Base-by-base conservation (phyloP, 2,113 vertebrate genomes). In the Taxidea taxus region DNA sequence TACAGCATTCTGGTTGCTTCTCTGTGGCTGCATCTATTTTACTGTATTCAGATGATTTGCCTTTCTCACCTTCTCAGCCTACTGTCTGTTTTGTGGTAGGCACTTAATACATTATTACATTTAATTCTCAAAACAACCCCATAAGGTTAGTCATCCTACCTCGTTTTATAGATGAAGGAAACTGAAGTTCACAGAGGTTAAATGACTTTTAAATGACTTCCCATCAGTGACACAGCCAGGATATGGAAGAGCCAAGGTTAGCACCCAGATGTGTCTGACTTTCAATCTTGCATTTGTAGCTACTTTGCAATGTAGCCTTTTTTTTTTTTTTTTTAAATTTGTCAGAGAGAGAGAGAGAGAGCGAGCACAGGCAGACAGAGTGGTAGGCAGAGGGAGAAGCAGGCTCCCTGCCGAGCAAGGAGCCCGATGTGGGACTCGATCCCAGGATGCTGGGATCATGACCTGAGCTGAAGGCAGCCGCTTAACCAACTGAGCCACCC, bases 191-290 rank as follows among this genome's bases (percentile, higher is more conserved):
- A 93, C 74, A 94, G 82, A 42, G 68, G 54, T 97, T 97, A 97
- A 95, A 78, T 97, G 91, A 97, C 90, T 97, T 97, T 92, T 90
- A 95, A 95, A 94, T 82, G 80, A 97, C 85, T 95, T 94, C 85
- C 44, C 60, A 68, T 95, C 82, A 88, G 0, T 96, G 90, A 75
- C 72, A 94, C 72, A 95, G 47, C 49, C 88, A 92, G 85, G 85
- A 96, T 92, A 86, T 81, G 54, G 81, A 96, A 97, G 66, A 97
- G 51, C 82, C 72, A 83, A 91, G 64, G 77, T 78, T 97, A 82
- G 86, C 92, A 96, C 85, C 85, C 84, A 86, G 85, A 82, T 88
- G 64, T 82, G 21, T 91, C 72, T 94, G 96, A 85, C 70, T 97
- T 97, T 78, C 42, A 97, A 8, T 94, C 27, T 80, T 87, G 74